phyloP scores from a whole-genome alignment of 2,888 invertebrate species.

The Drosophila nigricruria region DNA sequence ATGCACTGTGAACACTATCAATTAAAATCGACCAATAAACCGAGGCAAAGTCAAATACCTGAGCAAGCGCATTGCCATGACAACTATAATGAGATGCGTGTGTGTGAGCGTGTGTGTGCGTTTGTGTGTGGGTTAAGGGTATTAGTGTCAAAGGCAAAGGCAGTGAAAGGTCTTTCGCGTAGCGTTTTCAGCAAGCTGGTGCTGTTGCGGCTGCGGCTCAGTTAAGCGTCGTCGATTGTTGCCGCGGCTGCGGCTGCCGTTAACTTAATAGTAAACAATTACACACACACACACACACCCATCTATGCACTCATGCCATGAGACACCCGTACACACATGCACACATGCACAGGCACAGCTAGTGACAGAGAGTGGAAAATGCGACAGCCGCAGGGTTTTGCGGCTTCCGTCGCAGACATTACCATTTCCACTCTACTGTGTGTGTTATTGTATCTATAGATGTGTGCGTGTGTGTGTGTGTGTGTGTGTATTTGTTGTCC shows the following conservation, averaged over 20 bases:
- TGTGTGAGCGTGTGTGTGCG: neutral
- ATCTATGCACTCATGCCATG: constrained; percentile 16
- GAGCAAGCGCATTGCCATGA: constrained; percentile 19
- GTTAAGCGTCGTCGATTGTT: constrained; percentile 65
- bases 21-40: constrained; percentile 65
- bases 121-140: constrained; percentile 37
- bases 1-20: constrained; percentile 52
- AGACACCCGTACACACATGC: constrained; percentile 13
- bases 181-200: constrained; percentile 42
- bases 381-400: constrained; percentile 66
- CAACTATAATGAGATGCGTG: constrained; percentile 48
- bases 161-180: constrained; percentile 50
- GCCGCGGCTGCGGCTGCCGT: constrained; percentile 69
- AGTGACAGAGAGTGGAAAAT: constrained; percentile 27
- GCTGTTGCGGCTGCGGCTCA: constrained; percentile 46
- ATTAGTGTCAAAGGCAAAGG: constrained; percentile 68
- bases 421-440: constrained; percentile 26
- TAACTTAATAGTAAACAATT: constrained; percentile 79
- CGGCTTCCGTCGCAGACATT: constrained; percentile 51
- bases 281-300: constrained; percentile 39
- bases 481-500: constrained; percentile 64
- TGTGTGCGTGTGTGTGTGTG: constrained; percentile 6
- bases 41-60: constrained; percentile 42
- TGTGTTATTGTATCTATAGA: neutral
- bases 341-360: constrained; percentile 6